These are phyloP conservation scores for Pandemis heparana DNA, from an alignment of 2,888 invertebrate genomes.

Conservation along the genomic window DNA sequence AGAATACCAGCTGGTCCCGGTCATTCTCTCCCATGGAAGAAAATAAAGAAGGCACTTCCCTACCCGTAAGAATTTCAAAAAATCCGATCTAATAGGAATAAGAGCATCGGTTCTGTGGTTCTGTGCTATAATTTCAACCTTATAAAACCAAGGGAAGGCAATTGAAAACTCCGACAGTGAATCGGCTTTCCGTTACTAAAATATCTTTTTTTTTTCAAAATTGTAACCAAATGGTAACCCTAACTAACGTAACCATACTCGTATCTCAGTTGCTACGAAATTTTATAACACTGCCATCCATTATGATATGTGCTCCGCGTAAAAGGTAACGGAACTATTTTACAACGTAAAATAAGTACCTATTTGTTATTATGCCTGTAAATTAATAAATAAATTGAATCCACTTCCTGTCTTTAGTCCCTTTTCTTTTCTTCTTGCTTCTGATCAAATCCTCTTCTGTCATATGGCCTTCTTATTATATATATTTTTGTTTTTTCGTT, in stretches of 20 bases:
- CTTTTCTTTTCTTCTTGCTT: no score
- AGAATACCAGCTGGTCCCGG: no score
- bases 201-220: not conserved
- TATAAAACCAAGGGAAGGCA: no score
- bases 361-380: slow-evolving; percentile 5
- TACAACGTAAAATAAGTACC: slow-evolving; percentile 1
- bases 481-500: no score
- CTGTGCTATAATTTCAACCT: no score
- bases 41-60: not conserved
- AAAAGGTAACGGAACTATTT: slow-evolving; percentile 35
- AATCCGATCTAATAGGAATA: not conserved
- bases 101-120: no score
- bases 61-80: not conserved
- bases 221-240: not conserved
- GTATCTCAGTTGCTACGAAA: slow-evolving; percentile 53
- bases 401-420: no score
- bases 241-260: not conserved
- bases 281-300: slow-evolving; percentile 52
- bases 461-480: no score
- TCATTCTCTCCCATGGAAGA: not conserved
- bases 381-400: not conserved
- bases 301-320: slow-evolving; percentile 50
- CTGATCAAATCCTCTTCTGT: no score
- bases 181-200: not conserved
- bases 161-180: no score